phyloP scores from a whole-genome alignment of 2,797 vertebrate species.

The Micrastur ruficollis region DNA sequence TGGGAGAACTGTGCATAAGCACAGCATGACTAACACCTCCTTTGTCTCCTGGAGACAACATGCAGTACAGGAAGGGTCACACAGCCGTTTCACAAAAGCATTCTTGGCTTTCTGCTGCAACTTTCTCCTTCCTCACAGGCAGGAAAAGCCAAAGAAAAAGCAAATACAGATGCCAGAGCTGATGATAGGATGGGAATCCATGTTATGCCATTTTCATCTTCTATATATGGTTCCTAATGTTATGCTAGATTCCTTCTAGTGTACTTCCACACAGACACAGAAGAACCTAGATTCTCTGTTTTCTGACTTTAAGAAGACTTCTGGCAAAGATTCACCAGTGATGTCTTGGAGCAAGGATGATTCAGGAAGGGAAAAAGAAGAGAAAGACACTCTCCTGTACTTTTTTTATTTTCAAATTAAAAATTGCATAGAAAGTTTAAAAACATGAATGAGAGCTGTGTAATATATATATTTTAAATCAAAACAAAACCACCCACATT shows the following conservation, averaged over 20 bases:
- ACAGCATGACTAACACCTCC: background rate
- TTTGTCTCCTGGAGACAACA: background rate
- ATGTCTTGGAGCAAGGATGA: background rate
- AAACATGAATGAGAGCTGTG: background rate
- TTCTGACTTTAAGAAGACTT: background rate
- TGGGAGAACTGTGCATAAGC: background rate
- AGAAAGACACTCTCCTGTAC: background rate
- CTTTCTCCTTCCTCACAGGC: background rate
- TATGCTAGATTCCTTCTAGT: background rate
- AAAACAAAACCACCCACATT: background rate
- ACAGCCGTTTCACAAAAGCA: background rate
- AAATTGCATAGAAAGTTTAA: background rate
- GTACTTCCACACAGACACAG: background rate
- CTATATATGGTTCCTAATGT: background rate
- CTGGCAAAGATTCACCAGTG: background rate
- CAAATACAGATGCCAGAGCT: background rate
- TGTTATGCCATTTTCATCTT: background rate
- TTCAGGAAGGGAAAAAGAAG: background rate
- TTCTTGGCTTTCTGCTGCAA: background rate
- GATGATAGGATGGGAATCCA: background rate
- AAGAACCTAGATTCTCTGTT: background rate
- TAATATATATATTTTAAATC: background rate
- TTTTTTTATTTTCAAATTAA: background rate
- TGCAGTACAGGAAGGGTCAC: background rate
- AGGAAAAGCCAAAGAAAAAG: background rate